These are phyloP conservation scores for Diplosoma virens DNA, from an alignment of 23 tunicate species.

Conservation along the genomic window DNA sequence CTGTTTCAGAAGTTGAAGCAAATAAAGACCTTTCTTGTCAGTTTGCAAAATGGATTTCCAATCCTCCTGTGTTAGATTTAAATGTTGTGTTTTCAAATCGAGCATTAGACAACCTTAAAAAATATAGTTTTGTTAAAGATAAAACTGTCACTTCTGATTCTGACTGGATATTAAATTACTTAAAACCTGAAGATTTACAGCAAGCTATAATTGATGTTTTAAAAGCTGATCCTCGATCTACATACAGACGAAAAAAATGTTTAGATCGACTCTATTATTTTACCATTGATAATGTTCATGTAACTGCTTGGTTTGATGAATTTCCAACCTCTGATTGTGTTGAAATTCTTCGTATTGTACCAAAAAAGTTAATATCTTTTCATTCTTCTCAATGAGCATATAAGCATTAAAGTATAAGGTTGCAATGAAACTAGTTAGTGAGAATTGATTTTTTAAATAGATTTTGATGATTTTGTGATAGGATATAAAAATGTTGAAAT, in stretches of 20 bases:
- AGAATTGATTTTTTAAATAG: too few relatives aligned
- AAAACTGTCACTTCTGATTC: not conserved
- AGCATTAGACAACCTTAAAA: conserved; percentile 42
- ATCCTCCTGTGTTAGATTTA: conserved; percentile 15
- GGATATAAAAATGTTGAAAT: too few relatives aligned
- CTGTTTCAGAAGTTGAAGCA: not conserved
- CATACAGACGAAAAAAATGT: conserved; percentile 74
- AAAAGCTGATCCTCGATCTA: conserved; percentile 81
- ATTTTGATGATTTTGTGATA: too few relatives aligned
- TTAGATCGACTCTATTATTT: conserved; percentile 78
- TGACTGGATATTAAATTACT: conserved; percentile 11
- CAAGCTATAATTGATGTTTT: conserved; percentile 57
- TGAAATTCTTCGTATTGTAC: conserved; percentile 68
- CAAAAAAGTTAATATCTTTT: conserved; percentile 6
- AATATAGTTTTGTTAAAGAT: not conserved
- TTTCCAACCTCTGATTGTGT: conserved; percentile 32
- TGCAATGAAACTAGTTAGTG: too few relatives aligned
- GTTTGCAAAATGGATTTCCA: conserved; percentile 28
- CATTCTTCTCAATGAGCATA: too few relatives aligned
- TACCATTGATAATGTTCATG: conserved; percentile 57
- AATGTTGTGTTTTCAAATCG: conserved; percentile 52
- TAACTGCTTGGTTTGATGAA: conserved; percentile 96
- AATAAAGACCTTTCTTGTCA: not conserved
- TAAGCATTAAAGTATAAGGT: too few relatives aligned
- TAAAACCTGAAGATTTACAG: conserved; percentile 25